Evolutionary conservation across 2,113 vertebrate genomes (phyloP).

Genomic region (Rhynchomys soricoides): DNA sequence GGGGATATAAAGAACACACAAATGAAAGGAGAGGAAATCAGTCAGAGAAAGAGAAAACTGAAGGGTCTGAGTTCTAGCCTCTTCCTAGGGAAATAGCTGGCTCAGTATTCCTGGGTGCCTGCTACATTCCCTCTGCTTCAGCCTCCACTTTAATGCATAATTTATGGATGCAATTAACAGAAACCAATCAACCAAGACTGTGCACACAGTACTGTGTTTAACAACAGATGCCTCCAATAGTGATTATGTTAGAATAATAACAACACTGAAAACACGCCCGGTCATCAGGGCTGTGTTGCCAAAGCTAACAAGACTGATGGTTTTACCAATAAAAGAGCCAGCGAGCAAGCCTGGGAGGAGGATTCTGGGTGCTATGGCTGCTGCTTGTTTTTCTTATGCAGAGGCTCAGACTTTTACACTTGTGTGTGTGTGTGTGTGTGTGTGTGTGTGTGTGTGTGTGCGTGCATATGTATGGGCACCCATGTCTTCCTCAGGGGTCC

Average conservation of each 20-base stretch:
- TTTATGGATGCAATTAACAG: conserved; percentile 57
- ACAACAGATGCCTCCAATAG: conserved; percentile 52
- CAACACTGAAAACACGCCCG: background rate
- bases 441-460: background rate
- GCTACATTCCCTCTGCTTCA: background rate
- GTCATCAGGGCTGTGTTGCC: background rate
- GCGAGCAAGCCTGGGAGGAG: fast-evolving
- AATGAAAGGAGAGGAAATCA: background rate
- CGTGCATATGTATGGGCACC: background rate
- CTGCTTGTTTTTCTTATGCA: fast-evolving
- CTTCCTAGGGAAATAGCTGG: fast-evolving
- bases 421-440: background rate
- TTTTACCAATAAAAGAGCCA: fast-evolving
- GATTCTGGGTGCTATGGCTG: fast-evolving
- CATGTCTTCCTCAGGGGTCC: too few species aligned
- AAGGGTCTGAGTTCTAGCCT: fast-evolving
- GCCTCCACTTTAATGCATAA: background rate
- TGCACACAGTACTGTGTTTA: background rate
- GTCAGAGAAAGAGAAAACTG: too few species aligned
- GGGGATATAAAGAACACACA: background rate
- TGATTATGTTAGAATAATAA: conserved; percentile 11
- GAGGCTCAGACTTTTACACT: fast-evolving
- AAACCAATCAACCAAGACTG: conserved; percentile 19
- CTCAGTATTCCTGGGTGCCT: fast-evolving
- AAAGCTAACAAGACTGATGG: background rate